Base-by-base conservation (phyloP, 2,888 invertebrate genomes). In the Trypoxylon attenuatum region DNA sequence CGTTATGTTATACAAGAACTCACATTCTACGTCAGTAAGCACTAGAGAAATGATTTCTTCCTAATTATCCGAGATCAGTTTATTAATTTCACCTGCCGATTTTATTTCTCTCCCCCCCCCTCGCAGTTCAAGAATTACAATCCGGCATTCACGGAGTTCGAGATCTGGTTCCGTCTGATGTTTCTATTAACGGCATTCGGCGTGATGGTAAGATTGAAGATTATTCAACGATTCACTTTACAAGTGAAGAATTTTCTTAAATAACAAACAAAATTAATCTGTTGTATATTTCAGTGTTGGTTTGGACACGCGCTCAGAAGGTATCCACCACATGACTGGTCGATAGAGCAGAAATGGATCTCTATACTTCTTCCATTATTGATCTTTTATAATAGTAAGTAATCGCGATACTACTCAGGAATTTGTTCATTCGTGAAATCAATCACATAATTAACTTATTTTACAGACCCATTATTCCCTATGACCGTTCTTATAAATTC, bases 261-360 rank as follows among this genome's bases (percentile, higher is more conserved):
- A 29, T 10, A 19, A 43, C 23, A 56, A 16, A 21, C 10, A 4
- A 2, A 2, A 27, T 42, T 5, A 13, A 3, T 41, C 16, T 6
- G 22, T 16, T 15, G 19, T 15, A 13, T 47, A 46, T 57, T 90
- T 69, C 88, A 98, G 98, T 96, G 96, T 84, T 96, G 96, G 94
- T 98, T 96, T 87, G 94, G 95, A 29, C 95, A 96, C 87, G 92
- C 94, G 0, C 88, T 99, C 73, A 90, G 96, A 75, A 95, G 94
- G 84, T 98, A 96, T 88, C 92, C 94, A 0, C 89, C 96, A 41
- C 91, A 93, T 77, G 97, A 98, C 87, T 99, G 98, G 98, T 96
- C 98, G 0, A 96, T 98, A 80, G 99, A 99, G 87, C 98, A 99
- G 85, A 96, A 95, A 87, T 99, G 98, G 98, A 92, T 98, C 87